These are phyloP conservation scores for Acholoe squamosa DNA, from an alignment of 2,888 invertebrate species.

Conservation along the genomic window DNA sequence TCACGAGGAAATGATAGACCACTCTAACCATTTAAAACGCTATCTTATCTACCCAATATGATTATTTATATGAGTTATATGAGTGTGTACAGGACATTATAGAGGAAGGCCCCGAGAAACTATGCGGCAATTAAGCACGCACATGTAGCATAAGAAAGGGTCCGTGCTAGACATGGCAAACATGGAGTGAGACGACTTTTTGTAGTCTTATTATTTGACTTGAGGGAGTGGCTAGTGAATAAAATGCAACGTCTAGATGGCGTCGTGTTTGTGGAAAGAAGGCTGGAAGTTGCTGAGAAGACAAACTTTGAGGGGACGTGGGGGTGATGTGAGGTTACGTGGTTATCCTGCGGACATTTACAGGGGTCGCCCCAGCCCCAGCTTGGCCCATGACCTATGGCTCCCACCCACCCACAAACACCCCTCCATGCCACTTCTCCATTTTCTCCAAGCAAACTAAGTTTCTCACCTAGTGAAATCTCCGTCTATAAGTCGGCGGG, in stretches of 20 bases:
- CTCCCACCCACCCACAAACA: background rate
- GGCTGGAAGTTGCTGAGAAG: background rate
- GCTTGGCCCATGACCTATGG: background rate
- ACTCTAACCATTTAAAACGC: background rate
- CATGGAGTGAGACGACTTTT: background rate
- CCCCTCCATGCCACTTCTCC: background rate
- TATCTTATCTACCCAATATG: conserved; percentile 40
- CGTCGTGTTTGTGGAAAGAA: conserved; percentile 15
- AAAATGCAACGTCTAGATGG: conserved; percentile 5
- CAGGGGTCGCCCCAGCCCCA: background rate
- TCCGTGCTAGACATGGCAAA: background rate
- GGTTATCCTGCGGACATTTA: background rate
- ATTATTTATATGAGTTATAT: background rate
- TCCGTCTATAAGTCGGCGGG: conserved; percentile 7
- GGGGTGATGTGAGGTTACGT: background rate
- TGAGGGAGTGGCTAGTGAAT: background rate
- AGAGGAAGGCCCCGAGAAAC: background rate
- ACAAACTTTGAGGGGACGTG: background rate
- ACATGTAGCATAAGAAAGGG: background rate
- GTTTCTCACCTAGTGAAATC: conserved; percentile 38
- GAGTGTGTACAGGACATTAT: background rate
- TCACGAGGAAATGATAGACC: conserved; percentile 28
- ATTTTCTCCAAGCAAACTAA: conserved; percentile 21
- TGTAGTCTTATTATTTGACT: background rate
- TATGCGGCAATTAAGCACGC: background rate